These are phyloP conservation scores for Agrochola lota DNA, from an alignment of 2,888 invertebrate genomes.

Conservation along the genomic window DNA sequence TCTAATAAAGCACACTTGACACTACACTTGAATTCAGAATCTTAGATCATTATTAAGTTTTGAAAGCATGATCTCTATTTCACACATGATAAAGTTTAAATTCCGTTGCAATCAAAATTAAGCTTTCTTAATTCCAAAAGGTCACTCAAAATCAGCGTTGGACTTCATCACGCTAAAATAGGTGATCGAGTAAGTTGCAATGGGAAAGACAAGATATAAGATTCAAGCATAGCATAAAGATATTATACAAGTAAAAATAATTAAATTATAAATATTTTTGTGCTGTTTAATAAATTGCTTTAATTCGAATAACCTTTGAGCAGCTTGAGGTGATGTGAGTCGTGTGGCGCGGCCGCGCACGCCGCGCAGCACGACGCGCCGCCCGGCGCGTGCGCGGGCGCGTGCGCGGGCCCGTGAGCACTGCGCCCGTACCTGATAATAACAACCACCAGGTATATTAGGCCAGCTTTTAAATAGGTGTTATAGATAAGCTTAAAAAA, in stretches of 20 bases:
- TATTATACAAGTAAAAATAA: too few species aligned
- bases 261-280: too few species aligned
- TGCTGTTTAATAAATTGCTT: background rate
- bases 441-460: background rate
- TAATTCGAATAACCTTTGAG: conserved; percentile 73
- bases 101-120: background rate
- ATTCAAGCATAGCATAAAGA: background rate
- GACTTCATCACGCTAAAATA: background rate
- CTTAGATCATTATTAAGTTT: background rate
- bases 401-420: background rate
- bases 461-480: too few species aligned
- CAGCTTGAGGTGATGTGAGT: conserved; percentile 70
- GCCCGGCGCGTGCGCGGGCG: conserved; percentile 39
- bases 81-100: background rate
- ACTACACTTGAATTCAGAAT: background rate
- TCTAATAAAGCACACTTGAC: background rate
- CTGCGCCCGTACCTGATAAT: conserved; percentile 74
- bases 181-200: background rate
- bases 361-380: conserved; percentile 73
- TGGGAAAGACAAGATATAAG: background rate
- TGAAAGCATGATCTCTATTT: background rate
- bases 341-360: conserved; percentile 65
- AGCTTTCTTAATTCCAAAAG: background rate
- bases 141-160: background rate
- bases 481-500: background rate